phyloP scores from a whole-genome alignment of 2,113 vertebrate species.

The Murina feae region DNA sequence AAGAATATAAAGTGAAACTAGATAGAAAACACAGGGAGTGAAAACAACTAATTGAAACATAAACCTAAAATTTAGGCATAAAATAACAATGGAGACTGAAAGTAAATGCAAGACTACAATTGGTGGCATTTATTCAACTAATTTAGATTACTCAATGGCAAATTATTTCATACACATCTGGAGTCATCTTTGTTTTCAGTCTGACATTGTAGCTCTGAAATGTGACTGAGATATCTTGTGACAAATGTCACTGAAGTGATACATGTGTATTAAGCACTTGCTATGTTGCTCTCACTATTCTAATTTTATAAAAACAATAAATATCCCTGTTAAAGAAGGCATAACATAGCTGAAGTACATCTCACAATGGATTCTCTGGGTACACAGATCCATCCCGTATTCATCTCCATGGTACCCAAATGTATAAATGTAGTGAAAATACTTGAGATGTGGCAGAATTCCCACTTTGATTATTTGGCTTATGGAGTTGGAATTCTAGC shows the following conservation, averaged over 20 bases:
- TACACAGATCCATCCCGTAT: not conserved
- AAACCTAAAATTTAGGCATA: not conserved
- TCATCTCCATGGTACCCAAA: not conserved
- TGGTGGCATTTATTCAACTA: not conserved
- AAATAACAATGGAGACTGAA: not conserved
- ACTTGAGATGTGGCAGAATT: not conserved
- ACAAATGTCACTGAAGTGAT: not conserved
- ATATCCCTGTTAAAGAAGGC: not conserved
- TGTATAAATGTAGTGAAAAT: not conserved
- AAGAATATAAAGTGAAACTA: not conserved
- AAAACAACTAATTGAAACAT: slow-evolving; percentile 9
- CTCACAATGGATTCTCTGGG: not conserved
- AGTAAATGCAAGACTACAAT: not conserved
- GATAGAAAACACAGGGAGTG: not conserved
- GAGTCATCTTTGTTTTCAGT: not conserved
- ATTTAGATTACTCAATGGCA: not conserved
- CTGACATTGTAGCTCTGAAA: not conserved
- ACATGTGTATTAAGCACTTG: not conserved
- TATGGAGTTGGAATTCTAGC: not conserved
- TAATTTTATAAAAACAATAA: not conserved
- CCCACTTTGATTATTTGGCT: not conserved
- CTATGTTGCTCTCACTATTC: not conserved
- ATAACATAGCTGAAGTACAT: not conserved
- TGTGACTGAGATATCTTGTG: not conserved
- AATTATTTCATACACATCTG: not conserved